A percentile compares a stretch with the other conserved stretches of the same genome.
phyloP scores from a whole-genome alignment of 2,113 vertebrate species.

The Grantiella picta region DNA sequence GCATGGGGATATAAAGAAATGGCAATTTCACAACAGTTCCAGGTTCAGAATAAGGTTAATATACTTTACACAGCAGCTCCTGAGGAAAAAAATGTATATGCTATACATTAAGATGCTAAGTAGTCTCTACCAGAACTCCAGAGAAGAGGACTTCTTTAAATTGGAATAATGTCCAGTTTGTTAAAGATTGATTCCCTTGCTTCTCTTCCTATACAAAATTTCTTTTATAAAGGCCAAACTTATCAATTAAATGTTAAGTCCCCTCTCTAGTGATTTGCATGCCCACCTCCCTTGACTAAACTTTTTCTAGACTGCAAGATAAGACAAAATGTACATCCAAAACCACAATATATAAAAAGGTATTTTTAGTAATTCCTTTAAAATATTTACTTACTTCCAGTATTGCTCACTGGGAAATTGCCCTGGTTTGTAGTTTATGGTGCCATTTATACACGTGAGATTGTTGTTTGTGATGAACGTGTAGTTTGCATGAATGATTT shows the following conservation, averaged over 20 bases:
- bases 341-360: not conserved
- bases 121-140: not conserved
- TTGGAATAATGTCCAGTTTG: not conserved
- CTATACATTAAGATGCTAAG: not conserved
- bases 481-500: conserved; percentile 55
- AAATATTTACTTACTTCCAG: conserved; percentile 87
- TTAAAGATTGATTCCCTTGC: not conserved
- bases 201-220: not conserved
- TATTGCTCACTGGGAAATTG: conserved; percentile 89
- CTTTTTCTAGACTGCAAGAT: not conserved
- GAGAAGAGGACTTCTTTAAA: not conserved
- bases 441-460: conserved; percentile 68
- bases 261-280: not conserved
- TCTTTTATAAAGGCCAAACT: not conserved
- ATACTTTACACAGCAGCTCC: not conserved
- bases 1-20: not conserved
- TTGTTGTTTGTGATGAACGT: conserved; percentile 60
- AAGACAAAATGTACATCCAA: not conserved
- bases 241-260: not conserved
- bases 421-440: conserved; percentile 49
- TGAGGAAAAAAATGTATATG: not conserved
- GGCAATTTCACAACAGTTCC: not conserved
- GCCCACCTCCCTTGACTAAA: not conserved
- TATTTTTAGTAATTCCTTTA: not conserved
- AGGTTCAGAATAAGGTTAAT: not conserved